Conservation (phyloP, 2,113 vertebrate genomes). For the Bombycilla garrulus region DNA sequence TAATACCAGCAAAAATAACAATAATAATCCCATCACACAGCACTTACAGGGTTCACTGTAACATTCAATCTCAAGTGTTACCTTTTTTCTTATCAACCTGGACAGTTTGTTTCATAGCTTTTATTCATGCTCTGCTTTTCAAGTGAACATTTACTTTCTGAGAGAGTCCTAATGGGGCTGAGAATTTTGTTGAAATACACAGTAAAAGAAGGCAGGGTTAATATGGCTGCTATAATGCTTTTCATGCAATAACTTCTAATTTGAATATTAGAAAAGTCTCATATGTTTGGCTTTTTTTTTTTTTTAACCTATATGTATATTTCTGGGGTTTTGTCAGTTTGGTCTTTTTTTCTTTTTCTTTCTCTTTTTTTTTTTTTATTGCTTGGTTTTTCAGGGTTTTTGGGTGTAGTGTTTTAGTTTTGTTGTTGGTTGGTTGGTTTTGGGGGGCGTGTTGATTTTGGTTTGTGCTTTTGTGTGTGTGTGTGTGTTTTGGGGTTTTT, state of each 20-base stretch:
- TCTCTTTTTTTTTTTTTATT: neutral
- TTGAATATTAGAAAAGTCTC: neutral
- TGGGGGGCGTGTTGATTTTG: rapidly evolving
- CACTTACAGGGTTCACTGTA: neutral
- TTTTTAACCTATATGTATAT: neutral
- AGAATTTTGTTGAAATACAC: neutral
- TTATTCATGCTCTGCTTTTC: neutral
- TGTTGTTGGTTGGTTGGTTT: neutral
- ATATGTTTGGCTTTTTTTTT: neutral
- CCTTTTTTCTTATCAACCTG: neutral
- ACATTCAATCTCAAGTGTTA: neutral
- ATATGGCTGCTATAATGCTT: neutral
- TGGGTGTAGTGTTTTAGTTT: neutral
- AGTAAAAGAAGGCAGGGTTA: neutral
- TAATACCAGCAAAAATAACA: neutral
- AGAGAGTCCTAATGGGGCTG: neutral
- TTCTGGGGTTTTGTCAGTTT: too few species aligned
- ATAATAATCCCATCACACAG: neutral
- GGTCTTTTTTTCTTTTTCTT: too few species aligned
- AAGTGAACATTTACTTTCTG: neutral
- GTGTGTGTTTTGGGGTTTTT: neutral
- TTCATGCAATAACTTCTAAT: neutral
- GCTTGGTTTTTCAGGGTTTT: rapidly evolving
- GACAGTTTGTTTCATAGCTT: neutral
- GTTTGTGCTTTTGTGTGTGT: neutral